phyloP scores from a whole-genome alignment of 2,113 vertebrate genomes.

The Danionella cerebrum region DNA sequence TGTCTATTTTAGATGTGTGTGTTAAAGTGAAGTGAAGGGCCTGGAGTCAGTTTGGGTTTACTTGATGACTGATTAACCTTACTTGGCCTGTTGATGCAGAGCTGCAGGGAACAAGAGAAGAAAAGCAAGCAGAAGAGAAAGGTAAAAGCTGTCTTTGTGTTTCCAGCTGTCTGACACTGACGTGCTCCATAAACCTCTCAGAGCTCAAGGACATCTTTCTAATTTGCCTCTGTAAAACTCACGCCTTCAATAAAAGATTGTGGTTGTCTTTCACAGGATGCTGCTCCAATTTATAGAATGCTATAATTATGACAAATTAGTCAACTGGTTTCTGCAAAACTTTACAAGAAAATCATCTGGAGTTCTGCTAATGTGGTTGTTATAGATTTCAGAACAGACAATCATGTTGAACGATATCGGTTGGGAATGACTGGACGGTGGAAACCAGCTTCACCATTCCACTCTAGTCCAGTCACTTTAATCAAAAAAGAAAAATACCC shows the following conservation, averaged over 20 bases:
- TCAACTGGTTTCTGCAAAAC: constrained; percentile 11
- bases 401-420: no score
- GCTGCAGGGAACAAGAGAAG: constrained; percentile 11
- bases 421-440: no score
- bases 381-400: no score
- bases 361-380: background rate
- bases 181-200: background rate
- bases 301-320: constrained; percentile 35
- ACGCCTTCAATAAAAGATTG: constrained; percentile 39
- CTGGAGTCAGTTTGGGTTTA: constrained; percentile 15
- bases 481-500: no score
- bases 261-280: constrained; percentile 25
- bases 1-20: background rate
- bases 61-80: constrained; percentile 45
- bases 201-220: constrained; percentile 14
- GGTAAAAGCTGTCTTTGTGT: constrained; percentile 35
- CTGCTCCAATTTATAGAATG: constrained; percentile 10
- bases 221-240: constrained; percentile 14
- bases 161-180: constrained; percentile 19
- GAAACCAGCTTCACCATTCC: no score
- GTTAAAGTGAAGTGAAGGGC: constrained; percentile 16
- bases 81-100: constrained; percentile 27
- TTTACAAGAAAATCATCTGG: background rate
- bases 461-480: no score
- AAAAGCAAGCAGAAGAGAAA: constrained; percentile 21